A percentile compares a stretch with the other conserved stretches of the same genome.
Conservation (phyloP, 2,797 vertebrate species). For the Paguma larvata region DNA sequence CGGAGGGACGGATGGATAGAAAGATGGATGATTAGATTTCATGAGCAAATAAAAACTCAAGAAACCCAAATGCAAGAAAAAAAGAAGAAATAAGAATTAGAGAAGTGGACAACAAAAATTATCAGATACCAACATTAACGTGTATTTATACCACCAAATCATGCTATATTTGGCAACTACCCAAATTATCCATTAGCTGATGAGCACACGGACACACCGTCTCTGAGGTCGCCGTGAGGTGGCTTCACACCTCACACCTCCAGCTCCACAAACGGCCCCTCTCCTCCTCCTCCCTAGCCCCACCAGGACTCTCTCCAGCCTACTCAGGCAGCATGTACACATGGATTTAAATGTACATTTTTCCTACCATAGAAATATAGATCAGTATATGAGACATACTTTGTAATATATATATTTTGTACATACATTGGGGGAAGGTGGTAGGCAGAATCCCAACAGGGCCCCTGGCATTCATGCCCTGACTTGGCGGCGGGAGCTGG, state of each 20-base stretch:
- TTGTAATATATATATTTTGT: neutral
- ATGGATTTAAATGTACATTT: neutral
- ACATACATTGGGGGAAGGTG: neutral
- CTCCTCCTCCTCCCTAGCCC: neutral
- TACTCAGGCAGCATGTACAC: neutral
- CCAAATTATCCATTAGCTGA: neutral
- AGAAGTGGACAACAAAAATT: neutral
- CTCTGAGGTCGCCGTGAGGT: neutral
- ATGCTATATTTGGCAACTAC: neutral
- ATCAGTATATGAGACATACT: neutral
- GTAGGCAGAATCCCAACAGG: neutral
- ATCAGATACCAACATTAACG: neutral
- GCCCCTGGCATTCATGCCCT: neutral
- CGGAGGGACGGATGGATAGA: neutral
- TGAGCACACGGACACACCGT: neutral
- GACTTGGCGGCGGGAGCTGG: neutral
- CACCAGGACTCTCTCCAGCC: neutral
- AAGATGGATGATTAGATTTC: neutral
- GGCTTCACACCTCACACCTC: neutral
- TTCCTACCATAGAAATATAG: neutral
- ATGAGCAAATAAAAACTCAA: neutral
- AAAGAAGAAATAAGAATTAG: neutral
- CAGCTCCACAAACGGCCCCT: fast-evolving
- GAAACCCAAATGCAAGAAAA: neutral
- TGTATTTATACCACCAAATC: neutral